Evolutionary conservation across 2,888 invertebrate species (phyloP).

Genomic region (Helobdella robusta): DNA sequence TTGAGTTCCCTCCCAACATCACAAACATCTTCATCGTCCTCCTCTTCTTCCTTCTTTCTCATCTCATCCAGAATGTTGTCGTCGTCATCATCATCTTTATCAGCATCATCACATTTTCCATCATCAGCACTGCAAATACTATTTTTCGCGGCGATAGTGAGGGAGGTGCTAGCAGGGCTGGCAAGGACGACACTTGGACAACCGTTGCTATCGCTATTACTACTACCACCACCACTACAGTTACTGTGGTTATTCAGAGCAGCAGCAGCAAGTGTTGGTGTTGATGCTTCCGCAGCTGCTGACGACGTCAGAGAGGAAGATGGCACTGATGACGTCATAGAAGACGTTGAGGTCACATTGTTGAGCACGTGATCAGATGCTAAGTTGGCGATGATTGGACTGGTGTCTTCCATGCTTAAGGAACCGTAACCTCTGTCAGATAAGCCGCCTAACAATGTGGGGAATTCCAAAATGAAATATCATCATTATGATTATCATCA

Average conservation of each 20-base stretch:
- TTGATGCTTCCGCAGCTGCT: not conserved
- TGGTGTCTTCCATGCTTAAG: slow-evolving; percentile 50
- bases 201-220: no score
- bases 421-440: slow-evolving; percentile 53
- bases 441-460: slow-evolving; percentile 43
- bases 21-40: not conserved
- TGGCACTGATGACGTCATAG: slow-evolving; percentile 22
- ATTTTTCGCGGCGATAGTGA: no score
- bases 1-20: not conserved
- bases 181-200: no score
- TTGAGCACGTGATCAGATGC: no score
- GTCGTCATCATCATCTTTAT: slow-evolving; percentile 1
- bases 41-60: not conserved
- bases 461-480: not conserved
- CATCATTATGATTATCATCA: not conserved
- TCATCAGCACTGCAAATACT: not conserved
- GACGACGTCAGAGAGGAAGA: not conserved
- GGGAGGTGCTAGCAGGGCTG: no score
- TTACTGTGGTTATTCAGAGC: not conserved
- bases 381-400: no score
- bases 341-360: not conserved
- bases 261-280: not conserved
- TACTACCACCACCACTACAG: no score
- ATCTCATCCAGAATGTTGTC: not conserved
- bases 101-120: not conserved